Evolutionary conservation across 2,888 invertebrate genomes (phyloP).

Genomic region (Dicyrtomina minuta): DNA sequence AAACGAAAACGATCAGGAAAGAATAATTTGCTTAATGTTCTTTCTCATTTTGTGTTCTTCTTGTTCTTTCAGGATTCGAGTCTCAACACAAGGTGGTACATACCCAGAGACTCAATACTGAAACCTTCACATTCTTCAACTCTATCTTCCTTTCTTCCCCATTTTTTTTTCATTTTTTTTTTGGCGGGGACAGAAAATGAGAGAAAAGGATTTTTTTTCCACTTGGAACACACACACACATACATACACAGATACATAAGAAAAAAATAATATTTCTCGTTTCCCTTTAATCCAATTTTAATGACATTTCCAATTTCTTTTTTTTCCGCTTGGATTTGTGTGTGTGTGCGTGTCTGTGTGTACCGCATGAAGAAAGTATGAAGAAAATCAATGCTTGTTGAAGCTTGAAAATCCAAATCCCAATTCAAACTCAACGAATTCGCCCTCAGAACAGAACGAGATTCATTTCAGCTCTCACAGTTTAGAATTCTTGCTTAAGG

Average conservation of each 20-base stretch:
- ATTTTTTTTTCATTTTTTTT: slow-evolving; percentile 6
- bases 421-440: too few relatives aligned
- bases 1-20: slow-evolving; percentile 16
- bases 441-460: too few relatives aligned
- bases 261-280: slow-evolving; percentile 22
- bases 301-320: slow-evolving; percentile 47
- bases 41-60: slow-evolving; percentile 24
- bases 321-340: slow-evolving; percentile 10
- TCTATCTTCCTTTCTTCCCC: background rate
- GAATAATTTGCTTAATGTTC: slow-evolving; percentile 34
- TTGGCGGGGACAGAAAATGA: background rate
- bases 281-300: slow-evolving; percentile 49
- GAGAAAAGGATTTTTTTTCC: slow-evolving; percentile 10
- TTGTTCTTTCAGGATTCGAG: background rate
- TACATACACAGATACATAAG: too few relatives aligned
- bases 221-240: background rate
- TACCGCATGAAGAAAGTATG: background rate
- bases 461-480: too few relatives aligned
- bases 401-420: background rate
- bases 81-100: background rate
- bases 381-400: background rate
- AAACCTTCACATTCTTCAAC: background rate
- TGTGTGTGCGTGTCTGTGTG: too few relatives aligned
- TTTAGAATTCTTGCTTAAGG: too few relatives aligned
- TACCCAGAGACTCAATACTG: slow-evolving; percentile 2